Base-by-base conservation (phyloP, 2,113 vertebrate species). In the Paradoxurus hermaphroditus region DNA sequence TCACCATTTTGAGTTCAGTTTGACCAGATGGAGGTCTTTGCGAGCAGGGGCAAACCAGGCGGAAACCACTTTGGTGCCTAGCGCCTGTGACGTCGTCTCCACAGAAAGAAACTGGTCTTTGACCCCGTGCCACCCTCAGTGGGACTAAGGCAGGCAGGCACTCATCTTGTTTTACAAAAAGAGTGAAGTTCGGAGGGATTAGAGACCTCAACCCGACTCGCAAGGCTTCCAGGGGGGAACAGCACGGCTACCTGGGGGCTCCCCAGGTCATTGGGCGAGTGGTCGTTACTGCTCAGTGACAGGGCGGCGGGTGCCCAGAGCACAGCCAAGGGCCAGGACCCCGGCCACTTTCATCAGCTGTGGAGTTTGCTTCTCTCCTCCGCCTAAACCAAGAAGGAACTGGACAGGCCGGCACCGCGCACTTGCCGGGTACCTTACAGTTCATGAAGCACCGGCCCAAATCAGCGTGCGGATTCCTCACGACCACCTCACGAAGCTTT, bases 381-480 rank as follows among this genome's bases (percentile, higher is more conserved):
- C 29, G 53, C 59, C 36, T 41, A 41, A 67, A 94, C 16, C 19
- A 13, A 72, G 27, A 29, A 89, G 31, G 59, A 78, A 34, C 1
- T 21, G 23, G 68, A 56, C 0, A 6, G 79, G 23, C 10, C 36
- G 23, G 16, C 34, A 53, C 16, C 12, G 46, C 8, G n/a, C 15
- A 11, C 5, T 4, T 44, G 11, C 3, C 23, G 46, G 41, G 25
- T 3, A 9, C 12, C 6, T 36, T 4, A n/a, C 7, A 19, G 46
- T 77, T 91, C 5, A 46, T 4, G 46, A 53, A 36, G 19, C 13
- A 23, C 51, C 23, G 31, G 62, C 23, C 25, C 11, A 49, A 7
- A 46, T 62, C 72, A 39, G 6, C 34, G 25, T 25, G 3, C 1
- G 0, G 73, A 21, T 15, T 73, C 15, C 65, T 72, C 53, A 70